phyloP scores from a whole-genome alignment of 2,797 vertebrate species.

The Pangasius larnaudii region DNA sequence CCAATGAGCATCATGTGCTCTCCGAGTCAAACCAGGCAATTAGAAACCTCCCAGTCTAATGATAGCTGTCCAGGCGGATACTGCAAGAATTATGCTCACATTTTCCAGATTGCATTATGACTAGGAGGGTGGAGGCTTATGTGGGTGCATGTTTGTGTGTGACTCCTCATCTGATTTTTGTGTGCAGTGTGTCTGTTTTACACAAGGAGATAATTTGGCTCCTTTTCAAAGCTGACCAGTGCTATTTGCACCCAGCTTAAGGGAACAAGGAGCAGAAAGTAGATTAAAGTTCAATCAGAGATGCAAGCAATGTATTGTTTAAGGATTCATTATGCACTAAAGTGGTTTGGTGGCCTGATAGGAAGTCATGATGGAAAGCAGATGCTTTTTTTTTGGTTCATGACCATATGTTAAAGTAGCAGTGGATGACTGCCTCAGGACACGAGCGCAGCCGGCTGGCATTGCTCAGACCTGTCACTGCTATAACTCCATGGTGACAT shows the following conservation, averaged over 20 bases:
- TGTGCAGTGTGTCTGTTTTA: conserved; percentile 20
- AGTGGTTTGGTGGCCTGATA: conserved; percentile 41
- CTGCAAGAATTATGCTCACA: conserved; percentile 50
- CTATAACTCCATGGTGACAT: conserved; percentile 18
- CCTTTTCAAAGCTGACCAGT: conserved; percentile 48
- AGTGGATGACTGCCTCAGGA: conserved; percentile 33
- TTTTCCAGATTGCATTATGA: conserved; percentile 34
- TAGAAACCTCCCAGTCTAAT: conserved; percentile 53
- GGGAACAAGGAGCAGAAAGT: conserved; percentile 40
- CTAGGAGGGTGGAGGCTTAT: conserved; percentile 23
- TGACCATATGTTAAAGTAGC: conserved; percentile 43
- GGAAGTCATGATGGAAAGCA: conserved; percentile 27
- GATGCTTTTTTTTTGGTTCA: neutral
- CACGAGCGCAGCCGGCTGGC: conserved; percentile 33
- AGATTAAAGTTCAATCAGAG: conserved; percentile 51
- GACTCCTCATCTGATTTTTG: conserved; percentile 1
- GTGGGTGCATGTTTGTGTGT: neutral
- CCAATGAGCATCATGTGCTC: conserved; percentile 49
- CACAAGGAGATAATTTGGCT: conserved; percentile 31
- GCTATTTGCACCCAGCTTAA: conserved; percentile 44
- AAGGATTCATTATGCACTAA: conserved; percentile 46
- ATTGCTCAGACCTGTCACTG: conserved; percentile 34
- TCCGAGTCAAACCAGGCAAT: conserved; percentile 56
- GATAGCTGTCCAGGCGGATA: conserved; percentile 52
- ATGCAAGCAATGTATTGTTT: conserved; percentile 49